Conservation (phyloP, 64 coral and sea anemone species). For the Astreopora myriophthalma region DNA sequence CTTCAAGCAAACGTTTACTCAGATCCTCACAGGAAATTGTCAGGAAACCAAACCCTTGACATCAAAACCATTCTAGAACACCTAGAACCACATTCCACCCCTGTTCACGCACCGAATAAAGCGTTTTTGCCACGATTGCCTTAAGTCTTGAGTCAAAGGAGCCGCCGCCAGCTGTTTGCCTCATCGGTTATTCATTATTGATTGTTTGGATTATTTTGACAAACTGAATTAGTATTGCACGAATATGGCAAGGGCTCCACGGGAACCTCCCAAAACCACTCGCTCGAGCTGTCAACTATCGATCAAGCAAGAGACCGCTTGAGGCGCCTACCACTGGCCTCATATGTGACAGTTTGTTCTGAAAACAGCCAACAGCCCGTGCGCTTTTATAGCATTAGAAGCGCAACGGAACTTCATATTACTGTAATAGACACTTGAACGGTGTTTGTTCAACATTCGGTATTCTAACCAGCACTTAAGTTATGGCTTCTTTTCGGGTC, state of each 20-base stretch:
- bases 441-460: background rate
- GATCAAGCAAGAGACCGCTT: conserved; percentile 1
- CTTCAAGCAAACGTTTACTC: background rate
- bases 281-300: conserved; percentile 33
- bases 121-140: background rate
- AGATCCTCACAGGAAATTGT: background rate
- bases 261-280: background rate
- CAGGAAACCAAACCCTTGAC: conserved; percentile 17
- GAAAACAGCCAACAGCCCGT: background rate
- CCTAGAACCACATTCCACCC: conserved; percentile 3
- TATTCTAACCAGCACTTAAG: background rate
- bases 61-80: background rate
- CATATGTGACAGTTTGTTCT: conserved; percentile 7
- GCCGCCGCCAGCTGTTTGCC: conserved; percentile 39
- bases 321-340: conserved; percentile 41
- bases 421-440: background rate
- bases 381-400: too few species aligned
- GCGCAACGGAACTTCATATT: background rate
- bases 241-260: conserved; percentile 74
- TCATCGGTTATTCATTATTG: conserved; percentile 34
- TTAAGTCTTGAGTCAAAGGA: background rate
- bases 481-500: conserved; percentile 11
- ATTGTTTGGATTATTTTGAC: conserved; percentile 63
- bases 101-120: conserved; percentile 14
- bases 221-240: conserved; percentile 68